Conservation (phyloP, 2,888 invertebrate genomes). For the Emmelina monodactyla region DNA sequence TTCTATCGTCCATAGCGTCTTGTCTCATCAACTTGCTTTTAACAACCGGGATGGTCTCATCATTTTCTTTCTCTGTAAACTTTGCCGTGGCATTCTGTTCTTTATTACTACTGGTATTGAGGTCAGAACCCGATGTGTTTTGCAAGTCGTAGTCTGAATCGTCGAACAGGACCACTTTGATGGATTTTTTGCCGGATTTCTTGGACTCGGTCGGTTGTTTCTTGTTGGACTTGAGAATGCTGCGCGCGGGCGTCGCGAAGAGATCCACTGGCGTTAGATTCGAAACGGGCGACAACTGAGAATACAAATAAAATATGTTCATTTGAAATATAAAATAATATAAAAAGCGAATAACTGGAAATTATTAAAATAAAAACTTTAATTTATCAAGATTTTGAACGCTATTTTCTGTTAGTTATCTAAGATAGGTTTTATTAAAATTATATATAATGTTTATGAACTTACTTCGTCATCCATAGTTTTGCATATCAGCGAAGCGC, state of each 20-base stretch:
- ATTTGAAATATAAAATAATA: too few species aligned
- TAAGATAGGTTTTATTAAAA: too few species aligned
- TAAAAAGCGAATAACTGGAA: slow-evolving; percentile 2
- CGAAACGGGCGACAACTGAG: slow-evolving; percentile 1
- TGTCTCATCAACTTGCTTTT: background rate
- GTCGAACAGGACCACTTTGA: slow-evolving; percentile 42
- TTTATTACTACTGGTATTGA: background rate
- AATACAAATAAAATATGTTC: background rate
- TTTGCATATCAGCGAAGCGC: slow-evolving; percentile 38
- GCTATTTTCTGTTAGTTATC: too few species aligned
- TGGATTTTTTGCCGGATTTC: slow-evolving; percentile 31
- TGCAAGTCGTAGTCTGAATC: slow-evolving; percentile 21
- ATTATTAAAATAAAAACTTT: background rate
- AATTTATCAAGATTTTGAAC: background rate
- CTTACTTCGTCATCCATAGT: slow-evolving; percentile 34
- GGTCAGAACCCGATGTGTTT: slow-evolving; percentile 2
- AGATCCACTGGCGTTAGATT: slow-evolving; percentile 25
- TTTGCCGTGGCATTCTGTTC: background rate
- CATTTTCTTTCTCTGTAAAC: background rate
- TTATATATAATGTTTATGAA: too few species aligned
- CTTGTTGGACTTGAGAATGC: slow-evolving; percentile 38
- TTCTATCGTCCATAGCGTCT: background rate
- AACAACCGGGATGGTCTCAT: background rate
- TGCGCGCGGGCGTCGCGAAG: slow-evolving; percentile 40
- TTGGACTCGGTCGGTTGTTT: slow-evolving; percentile 12